phyloP scores from a whole-genome alignment of 2,888 invertebrate genomes.

The Lithophane ornitopus region DNA sequence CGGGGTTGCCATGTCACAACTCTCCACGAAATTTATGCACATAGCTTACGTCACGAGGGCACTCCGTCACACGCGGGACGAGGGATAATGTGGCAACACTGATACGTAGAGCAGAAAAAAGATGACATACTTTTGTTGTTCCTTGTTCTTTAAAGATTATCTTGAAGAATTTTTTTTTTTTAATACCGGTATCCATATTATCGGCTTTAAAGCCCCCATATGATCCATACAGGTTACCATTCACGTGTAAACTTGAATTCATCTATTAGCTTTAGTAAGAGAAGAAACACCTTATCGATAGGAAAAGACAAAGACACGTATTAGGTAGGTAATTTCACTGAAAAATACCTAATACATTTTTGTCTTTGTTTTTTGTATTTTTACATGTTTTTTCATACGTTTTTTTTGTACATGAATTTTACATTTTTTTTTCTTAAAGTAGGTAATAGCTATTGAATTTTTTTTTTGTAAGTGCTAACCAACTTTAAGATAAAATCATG shows the following conservation, averaged over 20 bases:
- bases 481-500: no score
- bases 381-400: no score
- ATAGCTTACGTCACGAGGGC: conserved; percentile 83
- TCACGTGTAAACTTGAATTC: background rate
- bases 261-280: background rate
- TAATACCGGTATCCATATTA: background rate
- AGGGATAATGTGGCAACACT: conserved; percentile 72
- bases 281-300: background rate
- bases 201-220: background rate
- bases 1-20: conserved; percentile 77
- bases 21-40: conserved; percentile 86
- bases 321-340: no score
- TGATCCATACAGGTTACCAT: background rate
- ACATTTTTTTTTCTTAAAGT: no score
- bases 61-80: conserved; percentile 76
- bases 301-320: background rate
- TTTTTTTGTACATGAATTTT: no score
- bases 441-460: no score
- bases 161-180: background rate
- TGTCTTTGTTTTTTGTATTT: no score
- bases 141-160: background rate
- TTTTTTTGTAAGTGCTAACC: background rate
- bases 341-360: no score
- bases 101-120: conserved; percentile 57
- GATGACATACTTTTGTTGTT: conserved; percentile 32